Evolutionary conservation across 2,888 invertebrate genomes (phyloP).

Genomic region (Mythimna loreyi): DNA sequence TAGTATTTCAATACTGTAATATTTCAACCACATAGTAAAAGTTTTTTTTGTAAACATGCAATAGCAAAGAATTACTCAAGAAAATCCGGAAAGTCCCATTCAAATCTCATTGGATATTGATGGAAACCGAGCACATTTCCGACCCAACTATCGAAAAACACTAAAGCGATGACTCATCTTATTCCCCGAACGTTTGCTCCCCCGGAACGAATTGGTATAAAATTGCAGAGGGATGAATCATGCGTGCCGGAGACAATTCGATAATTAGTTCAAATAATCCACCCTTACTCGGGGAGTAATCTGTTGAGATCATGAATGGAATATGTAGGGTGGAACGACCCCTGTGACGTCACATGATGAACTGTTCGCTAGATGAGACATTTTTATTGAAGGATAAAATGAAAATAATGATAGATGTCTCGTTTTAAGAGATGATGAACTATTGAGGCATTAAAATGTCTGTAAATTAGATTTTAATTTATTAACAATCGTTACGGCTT

Average conservation of each 20-base stretch:
- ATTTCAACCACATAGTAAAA: background rate
- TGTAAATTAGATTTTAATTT: background rate
- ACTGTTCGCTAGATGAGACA: conserved; percentile 36
- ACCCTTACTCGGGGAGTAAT: conserved; percentile 53
- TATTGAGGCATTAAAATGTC: background rate
- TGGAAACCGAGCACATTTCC: conserved; percentile 40
- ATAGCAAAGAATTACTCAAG: background rate
- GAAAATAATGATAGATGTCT: background rate
- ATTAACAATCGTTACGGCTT: background rate
- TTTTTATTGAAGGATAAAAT: conserved; percentile 1
- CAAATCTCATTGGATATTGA: conserved; percentile 51
- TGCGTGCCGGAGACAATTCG: conserved; percentile 70
- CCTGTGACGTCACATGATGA: conserved; percentile 51
- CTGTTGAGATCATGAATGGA: conserved; percentile 65
- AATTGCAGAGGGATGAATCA: conserved; percentile 71
- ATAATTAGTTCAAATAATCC: conserved; percentile 76
- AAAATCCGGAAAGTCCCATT: conserved; percentile 37
- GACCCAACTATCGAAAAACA: conserved; percentile 57
- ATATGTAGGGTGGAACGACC: conserved; percentile 59
- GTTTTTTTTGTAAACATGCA: background rate
- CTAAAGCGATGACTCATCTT: conserved; percentile 69
- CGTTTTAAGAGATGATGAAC: background rate
- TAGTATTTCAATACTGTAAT: background rate
- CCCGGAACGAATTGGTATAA: conserved; percentile 67
- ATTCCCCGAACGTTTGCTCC: conserved; percentile 31